Base-by-base conservation (phyloP, 2,113 vertebrate genomes). In the Nycticorax nycticorax region DNA sequence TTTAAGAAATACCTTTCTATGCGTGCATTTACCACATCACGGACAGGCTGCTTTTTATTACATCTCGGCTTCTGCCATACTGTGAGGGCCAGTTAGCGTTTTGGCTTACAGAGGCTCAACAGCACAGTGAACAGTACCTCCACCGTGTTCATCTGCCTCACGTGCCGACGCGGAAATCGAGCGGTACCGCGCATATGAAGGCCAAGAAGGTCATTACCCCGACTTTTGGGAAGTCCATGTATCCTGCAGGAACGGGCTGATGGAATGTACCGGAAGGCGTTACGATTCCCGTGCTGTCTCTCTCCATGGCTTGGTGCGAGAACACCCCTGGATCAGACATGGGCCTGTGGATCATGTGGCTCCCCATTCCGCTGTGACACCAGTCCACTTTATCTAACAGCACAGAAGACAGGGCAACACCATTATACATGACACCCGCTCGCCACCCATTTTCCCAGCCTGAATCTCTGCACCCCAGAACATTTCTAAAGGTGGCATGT, bases 171-270 rank as follows among this genome's bases (percentile, higher is more conserved):
- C 0, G 0, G 27, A 37, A 62, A 56, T 2, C 0, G 1, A 53
- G 71, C 4, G 0, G 60, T 26, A 86, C 16, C 8, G 2, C 2
- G 3, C n/a, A 0, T 12, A 23, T 12, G 3, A 7, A n/a, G 12
- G 5, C 19, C 27, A 2, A 32, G 47, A 75, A 92, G 59, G 91
- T 39, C 18, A 50, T 98, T 98, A 99, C 99, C 98, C 98, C 98
- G 8, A 98, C 98, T 99, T 99, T 99, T 59, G 99, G 99, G 97
- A 99, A 99, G 97, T 99, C 99, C 98, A 99, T 99, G 98, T 99
- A 99, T 98, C 98, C 99, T 98, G 99, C 99, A 97, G 99, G 99
- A 98, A 99, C 97, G 57, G 99, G 98, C 98, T 99, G 99, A 98
- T 99, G 99, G 98, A 99, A 99, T 98, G 99, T 99, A 98, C 99